A percentile compares a stretch with the other conserved stretches of the same genome.
These are phyloP conservation scores for Tuberolachnus salignus DNA, from an alignment of 2,888 invertebrate genomes.

Conservation along the genomic window DNA sequence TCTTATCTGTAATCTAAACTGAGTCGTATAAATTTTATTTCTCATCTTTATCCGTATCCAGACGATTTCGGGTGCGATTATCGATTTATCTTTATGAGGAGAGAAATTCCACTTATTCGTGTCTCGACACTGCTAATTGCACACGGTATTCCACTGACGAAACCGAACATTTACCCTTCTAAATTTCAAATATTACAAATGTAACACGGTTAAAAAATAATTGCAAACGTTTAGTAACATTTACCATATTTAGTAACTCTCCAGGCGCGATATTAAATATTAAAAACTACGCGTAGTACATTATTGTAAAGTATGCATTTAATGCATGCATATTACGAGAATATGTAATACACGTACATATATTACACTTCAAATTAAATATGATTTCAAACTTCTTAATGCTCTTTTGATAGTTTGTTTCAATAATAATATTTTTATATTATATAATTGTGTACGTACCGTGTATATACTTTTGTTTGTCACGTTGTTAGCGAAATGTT, in stretches of 20 bases:
- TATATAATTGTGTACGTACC: background rate
- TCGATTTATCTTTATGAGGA: no score
- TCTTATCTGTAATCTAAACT: no score
- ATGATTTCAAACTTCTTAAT: constrained; percentile 24
- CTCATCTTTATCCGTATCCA: no score
- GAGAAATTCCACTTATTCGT: no score
- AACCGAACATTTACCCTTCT: no score
- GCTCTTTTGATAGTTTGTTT: constrained; percentile 21
- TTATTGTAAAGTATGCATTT: constrained; percentile 17
- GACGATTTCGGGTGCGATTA: no score
- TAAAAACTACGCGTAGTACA: constrained; percentile 1
- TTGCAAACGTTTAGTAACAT: background rate
- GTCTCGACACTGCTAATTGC: no score
- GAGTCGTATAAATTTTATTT: no score
- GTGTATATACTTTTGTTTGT: background rate
- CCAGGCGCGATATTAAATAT: background rate
- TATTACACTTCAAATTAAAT: constrained; percentile 13
- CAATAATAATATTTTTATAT: constrained; percentile 7
- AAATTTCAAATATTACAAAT: no score
- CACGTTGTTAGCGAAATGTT: constrained; percentile 7
- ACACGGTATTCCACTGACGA: no score
- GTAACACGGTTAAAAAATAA: no score
- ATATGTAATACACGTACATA: background rate
- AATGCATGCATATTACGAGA: background rate
- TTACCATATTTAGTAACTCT: constrained; percentile 2